Evolutionary conservation across 2,888 invertebrate species (phyloP).

Genomic region (Meliscaeva auricollis): DNA sequence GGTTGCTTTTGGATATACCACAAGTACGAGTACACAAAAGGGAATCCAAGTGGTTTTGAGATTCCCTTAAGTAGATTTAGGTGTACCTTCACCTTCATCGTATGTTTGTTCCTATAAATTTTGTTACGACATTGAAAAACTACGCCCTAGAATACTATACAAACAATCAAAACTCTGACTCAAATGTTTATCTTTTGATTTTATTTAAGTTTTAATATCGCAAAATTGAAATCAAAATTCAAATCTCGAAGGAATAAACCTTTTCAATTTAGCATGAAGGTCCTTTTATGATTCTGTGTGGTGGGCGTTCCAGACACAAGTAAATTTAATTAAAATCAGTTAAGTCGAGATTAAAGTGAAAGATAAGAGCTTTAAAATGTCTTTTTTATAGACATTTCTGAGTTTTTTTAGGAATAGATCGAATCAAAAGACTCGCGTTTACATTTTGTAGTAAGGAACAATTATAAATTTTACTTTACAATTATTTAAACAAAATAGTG

Average conservation of each 20-base stretch:
- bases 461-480: no score
- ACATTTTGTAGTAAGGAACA: no score
- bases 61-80: conserved; percentile 2
- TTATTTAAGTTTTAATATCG: neutral
- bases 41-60: conserved; percentile 12
- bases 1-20: conserved; percentile 19
- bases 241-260: conserved; percentile 11
- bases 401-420: no score
- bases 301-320: neutral
- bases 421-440: no score
- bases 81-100: neutral
- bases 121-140: neutral
- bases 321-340: no score
- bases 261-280: neutral
- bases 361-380: no score
- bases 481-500: no score
- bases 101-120: neutral
- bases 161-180: conserved; percentile 14
- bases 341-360: no score
- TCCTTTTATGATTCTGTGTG: neutral
- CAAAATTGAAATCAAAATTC: conserved; percentile 16
- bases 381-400: no score
- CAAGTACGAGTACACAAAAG: no score
- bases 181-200: neutral
- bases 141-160: neutral